These are phyloP conservation scores for Laticauda colubrina DNA, from an alignment of 2,113 vertebrate genomes.

Conservation along the genomic window DNA sequence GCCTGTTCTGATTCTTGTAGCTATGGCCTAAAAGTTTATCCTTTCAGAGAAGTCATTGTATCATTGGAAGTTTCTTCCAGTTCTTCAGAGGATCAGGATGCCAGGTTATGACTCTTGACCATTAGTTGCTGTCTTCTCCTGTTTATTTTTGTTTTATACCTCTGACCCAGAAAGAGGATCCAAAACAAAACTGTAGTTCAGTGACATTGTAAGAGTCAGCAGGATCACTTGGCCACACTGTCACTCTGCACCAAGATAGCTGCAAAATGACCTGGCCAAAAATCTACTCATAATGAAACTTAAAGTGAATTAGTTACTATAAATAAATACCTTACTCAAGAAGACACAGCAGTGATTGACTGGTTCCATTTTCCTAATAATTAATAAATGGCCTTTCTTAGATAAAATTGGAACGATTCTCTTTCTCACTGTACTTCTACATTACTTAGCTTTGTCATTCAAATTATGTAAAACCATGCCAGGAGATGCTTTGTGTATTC, in stretches of 20 bases:
- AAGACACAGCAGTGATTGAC: not conserved
- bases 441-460: not conserved
- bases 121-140: not conserved
- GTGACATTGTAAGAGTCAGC: not conserved
- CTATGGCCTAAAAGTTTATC: not conserved
- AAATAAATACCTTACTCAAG: not conserved
- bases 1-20: not conserved
- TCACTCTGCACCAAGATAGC: not conserved
- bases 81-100: not conserved
- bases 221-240: not conserved
- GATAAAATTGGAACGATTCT: not conserved
- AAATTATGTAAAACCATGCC: not conserved
- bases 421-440: not conserved
- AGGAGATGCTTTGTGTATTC: not conserved
- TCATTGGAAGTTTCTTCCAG: not conserved
- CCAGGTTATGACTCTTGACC: not conserved
- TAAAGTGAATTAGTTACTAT: not conserved
- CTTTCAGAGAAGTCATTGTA: not conserved
- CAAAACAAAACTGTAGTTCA: not conserved
- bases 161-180: not conserved
- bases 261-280: not conserved
- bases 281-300: not conserved
- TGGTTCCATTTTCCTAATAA: not conserved
- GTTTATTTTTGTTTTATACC: not conserved
- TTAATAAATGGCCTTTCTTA: not conserved